Base-by-base conservation (phyloP, 2,797 vertebrate species). In the Sebastes hubbsi region DNA sequence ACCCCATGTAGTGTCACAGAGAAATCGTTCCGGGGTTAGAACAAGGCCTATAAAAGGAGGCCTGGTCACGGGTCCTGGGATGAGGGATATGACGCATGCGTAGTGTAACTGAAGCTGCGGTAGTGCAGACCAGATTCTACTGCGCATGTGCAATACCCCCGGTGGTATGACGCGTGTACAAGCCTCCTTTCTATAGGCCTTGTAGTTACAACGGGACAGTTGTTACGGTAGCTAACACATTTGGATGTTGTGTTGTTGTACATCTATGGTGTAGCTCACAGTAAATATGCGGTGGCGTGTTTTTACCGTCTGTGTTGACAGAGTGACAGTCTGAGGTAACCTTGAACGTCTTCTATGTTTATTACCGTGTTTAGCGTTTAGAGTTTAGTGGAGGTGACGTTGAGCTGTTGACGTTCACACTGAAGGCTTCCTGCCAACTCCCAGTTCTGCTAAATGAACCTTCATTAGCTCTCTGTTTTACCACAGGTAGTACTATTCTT, bases 1-100 rank as follows among this genome's bases (percentile, higher is more conserved):
- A 24, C 24, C 24, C 24, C 8, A 2, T 2, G 4, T 5, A 25
- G 80, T 88, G 85, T 85, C 20, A 72, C 86, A 79, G 5, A 6
- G 0, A 63, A 78, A 81, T 4, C 4, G 2, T 38, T 83, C 83
- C 86, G 83, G 56, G 6, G 2, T 72, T 4, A 36, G 24, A 46
- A 46, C 42, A 18, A 18, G 42, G 42, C 42, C 11, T 36, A 36
- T 36, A 36, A 36, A 36, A 36, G 0, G 34, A 36, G 34, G 11
- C 0, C 2, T 1, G 4, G 11, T 0, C 34, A 36, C 11, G 11
- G 2, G 11, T 36, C 34, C 11, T 5, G 34, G 4, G 34, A 0
- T 5, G 11, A 1, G 34, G 34, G 34, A 27, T 27, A 27, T 27
- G 25, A 27, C 34, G 34, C 34, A 36, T 36, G 34, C 34, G 34